Conservation (phyloP, 2,797 vertebrate genomes). For the Micromesistius poutassou region DNA sequence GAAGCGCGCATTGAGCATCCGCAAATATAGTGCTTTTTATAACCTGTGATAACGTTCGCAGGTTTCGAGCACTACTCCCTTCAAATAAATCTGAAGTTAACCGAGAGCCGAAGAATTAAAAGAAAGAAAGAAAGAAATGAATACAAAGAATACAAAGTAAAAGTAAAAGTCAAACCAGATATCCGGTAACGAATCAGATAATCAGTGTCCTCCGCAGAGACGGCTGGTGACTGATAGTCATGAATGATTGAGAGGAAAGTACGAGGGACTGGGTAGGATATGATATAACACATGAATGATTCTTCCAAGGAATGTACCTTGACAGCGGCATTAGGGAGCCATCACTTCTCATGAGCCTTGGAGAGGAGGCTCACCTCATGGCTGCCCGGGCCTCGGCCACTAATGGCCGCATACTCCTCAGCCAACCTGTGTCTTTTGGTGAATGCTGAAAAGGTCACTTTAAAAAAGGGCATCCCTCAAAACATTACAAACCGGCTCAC, state of each 20-base stretch:
- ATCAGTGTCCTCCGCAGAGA: background rate
- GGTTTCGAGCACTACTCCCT: background rate
- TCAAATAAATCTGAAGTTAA: background rate
- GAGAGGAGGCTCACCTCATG: background rate
- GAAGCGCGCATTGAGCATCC: background rate
- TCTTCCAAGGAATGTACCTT: background rate
- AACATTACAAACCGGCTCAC: background rate
- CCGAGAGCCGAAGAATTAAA: background rate
- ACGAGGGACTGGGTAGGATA: background rate
- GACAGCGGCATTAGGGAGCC: background rate
- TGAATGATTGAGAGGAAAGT: background rate
- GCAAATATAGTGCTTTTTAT: background rate
- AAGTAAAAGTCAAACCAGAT: background rate
- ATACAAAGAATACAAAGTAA: background rate
- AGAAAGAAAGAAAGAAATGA: background rate
- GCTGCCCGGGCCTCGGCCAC: background rate
- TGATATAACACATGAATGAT: background rate
- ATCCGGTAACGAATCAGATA: background rate
- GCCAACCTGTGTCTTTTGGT: constrained; percentile 3
- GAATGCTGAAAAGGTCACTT: constrained; percentile 25
- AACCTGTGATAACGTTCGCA: background rate
- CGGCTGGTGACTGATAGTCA: background rate
- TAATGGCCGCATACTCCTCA: constrained; percentile 1
- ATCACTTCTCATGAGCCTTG: background rate
- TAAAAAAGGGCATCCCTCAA: constrained; percentile 4